phyloP scores from a whole-genome alignment of 2,113 vertebrate species.

The Myiagra hebetior region DNA sequence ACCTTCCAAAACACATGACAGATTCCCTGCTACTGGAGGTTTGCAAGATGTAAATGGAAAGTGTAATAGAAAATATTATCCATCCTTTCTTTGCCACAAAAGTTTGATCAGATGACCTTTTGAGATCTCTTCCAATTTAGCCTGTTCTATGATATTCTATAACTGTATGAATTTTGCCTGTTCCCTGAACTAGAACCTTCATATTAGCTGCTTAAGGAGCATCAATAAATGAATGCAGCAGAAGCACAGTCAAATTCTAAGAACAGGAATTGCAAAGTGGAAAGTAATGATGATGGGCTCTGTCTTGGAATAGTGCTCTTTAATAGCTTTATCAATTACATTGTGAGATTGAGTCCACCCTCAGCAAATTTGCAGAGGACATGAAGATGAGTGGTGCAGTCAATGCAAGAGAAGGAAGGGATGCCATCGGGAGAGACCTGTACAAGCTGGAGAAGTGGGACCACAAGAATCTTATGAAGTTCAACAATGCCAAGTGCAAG shows the following conservation, averaged over 20 bases:
- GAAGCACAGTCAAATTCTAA: background rate
- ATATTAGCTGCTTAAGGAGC: background rate
- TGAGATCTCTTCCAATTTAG: background rate
- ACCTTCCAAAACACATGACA: rapidly evolving
- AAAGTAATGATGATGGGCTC: background rate
- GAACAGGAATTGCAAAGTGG: background rate
- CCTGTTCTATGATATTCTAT: background rate
- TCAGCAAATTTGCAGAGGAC: background rate
- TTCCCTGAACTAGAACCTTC: background rate
- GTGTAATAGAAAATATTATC: background rate
- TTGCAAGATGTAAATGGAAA: background rate
- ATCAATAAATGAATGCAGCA: background rate
- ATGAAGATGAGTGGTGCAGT: background rate
- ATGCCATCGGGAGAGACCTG: too few relatives aligned
- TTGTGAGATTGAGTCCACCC: background rate
- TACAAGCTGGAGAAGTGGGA: background rate
- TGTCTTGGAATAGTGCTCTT: background rate
- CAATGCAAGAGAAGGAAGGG: background rate
- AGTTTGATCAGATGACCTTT: background rate
- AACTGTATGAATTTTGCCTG: background rate
- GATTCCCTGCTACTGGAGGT: rapidly evolving
- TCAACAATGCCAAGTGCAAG: background rate
- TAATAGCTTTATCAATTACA: background rate
- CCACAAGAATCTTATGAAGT: background rate
- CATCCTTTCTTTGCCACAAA: background rate